Conservation (phyloP, 2,113 vertebrate genomes). For the Ptyas mucosa region DNA sequence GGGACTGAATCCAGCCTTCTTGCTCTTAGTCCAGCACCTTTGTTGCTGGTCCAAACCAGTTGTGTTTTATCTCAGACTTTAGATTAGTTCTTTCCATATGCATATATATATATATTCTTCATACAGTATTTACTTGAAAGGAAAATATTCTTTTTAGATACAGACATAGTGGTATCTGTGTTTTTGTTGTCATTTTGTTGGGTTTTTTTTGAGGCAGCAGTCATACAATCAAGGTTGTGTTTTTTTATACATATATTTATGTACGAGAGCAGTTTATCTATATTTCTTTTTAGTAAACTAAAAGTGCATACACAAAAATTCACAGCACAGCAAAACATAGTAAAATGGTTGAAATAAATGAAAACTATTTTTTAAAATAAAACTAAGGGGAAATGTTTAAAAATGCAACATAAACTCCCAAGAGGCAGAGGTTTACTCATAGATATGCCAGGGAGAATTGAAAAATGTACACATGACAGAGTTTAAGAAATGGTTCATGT, state of each 20-base stretch:
- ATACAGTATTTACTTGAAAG: neutral
- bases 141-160: neutral
- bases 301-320: neutral
- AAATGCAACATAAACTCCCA: neutral
- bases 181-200: neutral
- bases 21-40: neutral
- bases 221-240: neutral
- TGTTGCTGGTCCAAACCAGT: neutral
- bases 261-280: neutral
- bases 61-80: neutral
- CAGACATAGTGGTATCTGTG: neutral
- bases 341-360: neutral
- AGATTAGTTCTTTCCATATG: neutral
- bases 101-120: neutral
- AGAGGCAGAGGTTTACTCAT: neutral
- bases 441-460: neutral
- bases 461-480: neutral
- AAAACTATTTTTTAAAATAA: neutral
- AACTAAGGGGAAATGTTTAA: neutral
- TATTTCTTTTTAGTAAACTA: neutral
- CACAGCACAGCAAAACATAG: neutral
- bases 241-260: neutral
- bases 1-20: neutral
- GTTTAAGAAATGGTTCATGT: neutral
- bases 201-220: neutral